Conservation (phyloP, 1,140 invertebrate genomes). For the Bombus affinis region DNA sequence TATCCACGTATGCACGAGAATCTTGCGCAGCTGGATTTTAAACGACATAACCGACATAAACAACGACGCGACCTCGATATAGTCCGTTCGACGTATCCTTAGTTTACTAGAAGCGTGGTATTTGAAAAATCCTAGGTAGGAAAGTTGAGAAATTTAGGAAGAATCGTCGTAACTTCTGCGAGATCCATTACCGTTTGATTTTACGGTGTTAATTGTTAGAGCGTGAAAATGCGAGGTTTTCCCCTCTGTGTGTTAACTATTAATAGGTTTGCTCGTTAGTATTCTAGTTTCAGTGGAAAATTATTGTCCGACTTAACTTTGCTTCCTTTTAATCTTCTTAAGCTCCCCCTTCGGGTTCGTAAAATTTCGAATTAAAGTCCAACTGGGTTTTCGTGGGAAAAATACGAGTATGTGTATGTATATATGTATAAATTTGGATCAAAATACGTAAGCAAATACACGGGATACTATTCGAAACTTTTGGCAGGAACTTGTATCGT, state of each 20-base stretch:
- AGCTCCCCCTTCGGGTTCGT: neutral
- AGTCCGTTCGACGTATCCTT: no score
- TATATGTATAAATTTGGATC: neutral
- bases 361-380: conserved; percentile 9
- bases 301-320: neutral
- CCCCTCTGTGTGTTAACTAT: neutral
- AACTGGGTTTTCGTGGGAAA: neutral
- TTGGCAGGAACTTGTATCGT: neutral
- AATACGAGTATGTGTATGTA: neutral
- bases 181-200: no score
- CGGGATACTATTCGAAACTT: neutral
- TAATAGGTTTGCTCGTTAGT: neutral
- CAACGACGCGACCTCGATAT: neutral
- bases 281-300: neutral
- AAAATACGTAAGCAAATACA: neutral
- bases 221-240: neutral
- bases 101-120: no score
- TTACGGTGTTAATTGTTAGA: neutral
- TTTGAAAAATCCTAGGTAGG: no score
- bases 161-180: no score
- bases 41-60: neutral
- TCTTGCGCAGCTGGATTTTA: neutral
- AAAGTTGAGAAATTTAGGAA: no score
- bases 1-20: neutral
- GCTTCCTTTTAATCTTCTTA: neutral